These are phyloP conservation scores for Eublepharis macularius DNA, from an alignment of 2,113 vertebrate species.

Conservation along the genomic window DNA sequence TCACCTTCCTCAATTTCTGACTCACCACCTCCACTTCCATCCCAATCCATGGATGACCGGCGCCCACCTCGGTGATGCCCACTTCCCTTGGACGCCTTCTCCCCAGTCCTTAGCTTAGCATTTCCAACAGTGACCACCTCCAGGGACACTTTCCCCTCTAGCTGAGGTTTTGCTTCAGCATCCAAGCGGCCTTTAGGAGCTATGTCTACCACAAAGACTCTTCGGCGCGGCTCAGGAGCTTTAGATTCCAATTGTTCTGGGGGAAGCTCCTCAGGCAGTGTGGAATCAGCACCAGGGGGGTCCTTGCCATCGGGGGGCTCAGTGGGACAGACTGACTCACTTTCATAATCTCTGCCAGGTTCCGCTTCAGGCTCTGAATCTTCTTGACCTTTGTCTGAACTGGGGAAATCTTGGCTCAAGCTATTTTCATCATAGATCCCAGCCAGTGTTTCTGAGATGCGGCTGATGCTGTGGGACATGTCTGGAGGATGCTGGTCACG, in stretches of 20 bases:
- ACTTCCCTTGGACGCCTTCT: slow-evolving; percentile 38
- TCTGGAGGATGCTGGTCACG: slow-evolving; percentile 5
- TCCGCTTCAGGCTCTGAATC: background rate
- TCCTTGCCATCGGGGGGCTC: slow-evolving; percentile 14
- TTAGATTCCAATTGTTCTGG: slow-evolving; percentile 46
- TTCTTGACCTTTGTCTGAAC: slow-evolving; percentile 56
- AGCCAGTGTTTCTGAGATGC: slow-evolving; percentile 74
- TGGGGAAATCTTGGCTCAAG: slow-evolving; percentile 73
- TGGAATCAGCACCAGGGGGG: slow-evolving; percentile 57
- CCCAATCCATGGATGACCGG: slow-evolving; percentile 39
- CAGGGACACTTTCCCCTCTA: slow-evolving; percentile 68
- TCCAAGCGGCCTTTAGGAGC: slow-evolving; percentile 37
- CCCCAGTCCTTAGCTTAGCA: slow-evolving; percentile 32
- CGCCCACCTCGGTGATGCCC: slow-evolving; percentile 31
- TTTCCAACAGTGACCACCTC: slow-evolving; percentile 66
- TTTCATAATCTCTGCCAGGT: background rate
- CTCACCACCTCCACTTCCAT: slow-evolving; percentile 51
- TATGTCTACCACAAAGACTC: slow-evolving; percentile 67
- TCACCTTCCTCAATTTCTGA: slow-evolving; percentile 93
- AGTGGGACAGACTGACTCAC: slow-evolving; percentile 17
- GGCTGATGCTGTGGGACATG: slow-evolving; percentile 72
- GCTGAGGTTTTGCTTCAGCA: slow-evolving; percentile 49
- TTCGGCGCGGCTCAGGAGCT: slow-evolving; percentile 52
- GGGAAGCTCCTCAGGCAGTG: slow-evolving; percentile 41
- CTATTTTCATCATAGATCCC: slow-evolving; percentile 79